These are phyloP conservation scores for Acholoe squamosa DNA, from an alignment of 2,888 invertebrate genomes.

Conservation along the genomic window DNA sequence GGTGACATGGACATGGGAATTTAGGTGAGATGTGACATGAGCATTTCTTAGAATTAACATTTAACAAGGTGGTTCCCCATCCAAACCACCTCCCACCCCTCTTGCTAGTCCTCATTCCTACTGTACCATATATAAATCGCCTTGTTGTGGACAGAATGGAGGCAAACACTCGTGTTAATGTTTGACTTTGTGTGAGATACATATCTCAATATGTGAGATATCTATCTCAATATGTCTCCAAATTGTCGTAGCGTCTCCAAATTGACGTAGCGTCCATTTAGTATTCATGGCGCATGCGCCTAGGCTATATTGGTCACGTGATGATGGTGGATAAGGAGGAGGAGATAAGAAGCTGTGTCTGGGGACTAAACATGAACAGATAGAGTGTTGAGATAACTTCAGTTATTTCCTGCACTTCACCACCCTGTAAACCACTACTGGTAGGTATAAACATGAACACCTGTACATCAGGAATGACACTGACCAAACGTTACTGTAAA, in stretches of 20 bases:
- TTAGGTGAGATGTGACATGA: too few relatives aligned
- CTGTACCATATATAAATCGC: background rate
- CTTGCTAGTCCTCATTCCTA: background rate
- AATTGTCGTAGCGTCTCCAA: background rate
- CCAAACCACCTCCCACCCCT: background rate
- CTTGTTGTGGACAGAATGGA: background rate
- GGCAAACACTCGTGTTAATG: background rate
- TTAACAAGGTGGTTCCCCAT: background rate
- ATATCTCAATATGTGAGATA: background rate
- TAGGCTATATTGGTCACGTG: background rate
- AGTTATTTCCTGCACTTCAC: too few relatives aligned
- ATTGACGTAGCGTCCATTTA: background rate
- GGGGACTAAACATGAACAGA: too few relatives aligned
- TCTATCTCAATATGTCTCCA: constrained; percentile 33
- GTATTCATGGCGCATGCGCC: background rate
- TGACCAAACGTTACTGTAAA: too few relatives aligned
- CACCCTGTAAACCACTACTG: too few relatives aligned
- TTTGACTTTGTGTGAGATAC: background rate
- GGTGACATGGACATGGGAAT: too few relatives aligned
- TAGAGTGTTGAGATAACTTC: too few relatives aligned
- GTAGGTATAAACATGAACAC: too few relatives aligned
- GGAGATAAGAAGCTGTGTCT: too few relatives aligned
- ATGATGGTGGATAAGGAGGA: too few relatives aligned
- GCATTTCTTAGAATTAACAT: background rate
- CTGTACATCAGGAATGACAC: too few relatives aligned